Percentiles rank a stretch among this genome's conserved stretches.
These are phyloP conservation scores for Datnioides undecimradiatus DNA, from an alignment of 2,113 vertebrate species.

Conservation along the genomic window DNA sequence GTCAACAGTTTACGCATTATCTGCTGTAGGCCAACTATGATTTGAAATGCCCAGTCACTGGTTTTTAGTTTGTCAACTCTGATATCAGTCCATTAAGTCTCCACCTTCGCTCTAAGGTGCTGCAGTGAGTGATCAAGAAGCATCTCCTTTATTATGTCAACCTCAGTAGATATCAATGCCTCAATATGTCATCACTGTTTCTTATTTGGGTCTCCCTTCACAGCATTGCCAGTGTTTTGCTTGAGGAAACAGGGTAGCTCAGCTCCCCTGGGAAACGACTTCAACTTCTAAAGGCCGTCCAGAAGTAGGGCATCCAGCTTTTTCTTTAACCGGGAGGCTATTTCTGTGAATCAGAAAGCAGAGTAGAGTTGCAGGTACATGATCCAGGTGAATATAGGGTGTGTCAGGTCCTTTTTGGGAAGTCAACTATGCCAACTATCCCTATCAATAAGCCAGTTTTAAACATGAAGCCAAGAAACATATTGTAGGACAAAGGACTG, in stretches of 20 bases:
- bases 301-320: constrained; percentile 51
- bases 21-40: neutral
- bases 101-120: constrained; percentile 7
- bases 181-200: constrained; percentile 38
- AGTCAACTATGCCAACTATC: constrained; percentile 18
- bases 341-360: constrained; percentile 28
- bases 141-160: constrained; percentile 27
- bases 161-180: constrained; percentile 25
- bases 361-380: constrained; percentile 10
- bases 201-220: constrained; percentile 44
- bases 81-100: neutral
- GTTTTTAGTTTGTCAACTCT: neutral
- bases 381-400: constrained; percentile 26
- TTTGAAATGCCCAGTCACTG: neutral
- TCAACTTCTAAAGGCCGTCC: constrained; percentile 48
- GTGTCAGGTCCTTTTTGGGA: constrained; percentile 3
- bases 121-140: neutral
- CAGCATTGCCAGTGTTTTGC: constrained; percentile 25
- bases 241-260: constrained; percentile 56
- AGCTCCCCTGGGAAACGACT: constrained; percentile 40
- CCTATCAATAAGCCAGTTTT: neutral
- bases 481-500: too few relatives aligned
- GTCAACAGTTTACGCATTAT: neutral
- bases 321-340: constrained; percentile 29
- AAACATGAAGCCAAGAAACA: neutral